Evolutionary conservation across 2,113 vertebrate species (phyloP), one percentile per base, ranked within the genome.

Genomic region (Poecile atricapillus): DNA sequence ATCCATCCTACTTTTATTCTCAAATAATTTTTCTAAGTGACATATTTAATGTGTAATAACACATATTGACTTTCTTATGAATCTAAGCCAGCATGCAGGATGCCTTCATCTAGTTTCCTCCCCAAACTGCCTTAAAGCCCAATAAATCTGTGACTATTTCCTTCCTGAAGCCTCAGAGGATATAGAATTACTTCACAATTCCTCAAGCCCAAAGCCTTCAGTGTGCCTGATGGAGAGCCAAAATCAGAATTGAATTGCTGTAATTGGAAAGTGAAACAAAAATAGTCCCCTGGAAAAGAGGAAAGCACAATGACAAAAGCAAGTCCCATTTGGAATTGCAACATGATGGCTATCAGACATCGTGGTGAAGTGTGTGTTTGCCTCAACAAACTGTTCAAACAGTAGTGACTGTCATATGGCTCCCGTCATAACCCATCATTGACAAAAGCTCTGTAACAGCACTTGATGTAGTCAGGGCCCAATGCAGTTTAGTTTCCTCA

Each of bases 91-190:
- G 83, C 79, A 90, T 93, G 71, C 67, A 95, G 39, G 58, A 92
- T 84, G 56, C 92, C 93, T 94, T 96, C 93, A 84, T 93, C 83
- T 96, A 58, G 73, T 83, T 96, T 94, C 75, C 70, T 30, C 78
- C 35, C 31, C 31, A 71, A 92, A 60, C 64, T 91, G 81, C 79
- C 79, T 87, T 84, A 91, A 94, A 96, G 73, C 69, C 69, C 83
- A 65, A 92, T 94, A 97, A 97, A 97, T 96, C 92, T 94, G 82
- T 76, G 91, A 84, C 79, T 96, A 76, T 93, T 97, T 97, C 93
- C 97, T 85, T 31, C 83, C 63, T 77, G 87, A 89, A 96, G 73
- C 94, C 83, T 95, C 4, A 15, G 90, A 93, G 96, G 65, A 90
- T 97, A 96, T 97, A 94, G 30, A 91, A 77, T 97, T 97, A 94